Evolutionary conservation across 2,888 invertebrate species (phyloP).

Genomic region (Margaritifera margaritifera): DNA sequence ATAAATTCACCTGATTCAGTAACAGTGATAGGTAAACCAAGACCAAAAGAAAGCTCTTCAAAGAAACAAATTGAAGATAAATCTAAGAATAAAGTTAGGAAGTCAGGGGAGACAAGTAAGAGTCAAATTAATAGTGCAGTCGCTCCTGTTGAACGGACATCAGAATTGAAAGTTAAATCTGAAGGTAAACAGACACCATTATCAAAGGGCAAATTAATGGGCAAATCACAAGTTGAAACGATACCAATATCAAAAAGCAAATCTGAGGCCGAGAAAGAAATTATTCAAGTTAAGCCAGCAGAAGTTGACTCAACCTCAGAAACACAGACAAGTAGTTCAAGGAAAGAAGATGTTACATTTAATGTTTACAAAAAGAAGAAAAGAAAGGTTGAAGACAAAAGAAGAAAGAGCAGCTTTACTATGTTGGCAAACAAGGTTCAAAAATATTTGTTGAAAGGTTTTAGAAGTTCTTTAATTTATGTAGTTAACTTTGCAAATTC

Average conservation of each 20-base stretch:
- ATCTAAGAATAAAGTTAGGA: conserved; percentile 1
- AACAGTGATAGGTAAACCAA: conserved; percentile 3
- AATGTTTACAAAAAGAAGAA: conserved; percentile 1
- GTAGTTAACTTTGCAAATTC: no score
- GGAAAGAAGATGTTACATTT: neutral
- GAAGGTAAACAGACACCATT: no score
- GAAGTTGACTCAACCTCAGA: no score
- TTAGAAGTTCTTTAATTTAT: no score
- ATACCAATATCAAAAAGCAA: no score
- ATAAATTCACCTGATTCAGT: conserved; percentile 28
- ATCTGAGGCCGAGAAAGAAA: no score
- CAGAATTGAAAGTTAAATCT: neutral
- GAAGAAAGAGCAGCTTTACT: conserved; percentile 26
- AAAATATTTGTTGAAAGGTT: neutral
- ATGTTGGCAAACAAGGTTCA: conserved; percentile 21
- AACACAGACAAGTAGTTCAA: no score
- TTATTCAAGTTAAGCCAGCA: no score
- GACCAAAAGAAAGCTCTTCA: neutral
- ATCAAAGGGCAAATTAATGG: no score
- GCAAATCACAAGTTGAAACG: no score
- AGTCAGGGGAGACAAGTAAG: neutral
- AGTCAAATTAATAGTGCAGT: neutral
- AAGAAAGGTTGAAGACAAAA: conserved; percentile 10
- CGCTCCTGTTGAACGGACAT: no score
- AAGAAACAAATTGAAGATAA: neutral